Conservation (phyloP, 2,888 invertebrate genomes). For the Phortica magna region DNA sequence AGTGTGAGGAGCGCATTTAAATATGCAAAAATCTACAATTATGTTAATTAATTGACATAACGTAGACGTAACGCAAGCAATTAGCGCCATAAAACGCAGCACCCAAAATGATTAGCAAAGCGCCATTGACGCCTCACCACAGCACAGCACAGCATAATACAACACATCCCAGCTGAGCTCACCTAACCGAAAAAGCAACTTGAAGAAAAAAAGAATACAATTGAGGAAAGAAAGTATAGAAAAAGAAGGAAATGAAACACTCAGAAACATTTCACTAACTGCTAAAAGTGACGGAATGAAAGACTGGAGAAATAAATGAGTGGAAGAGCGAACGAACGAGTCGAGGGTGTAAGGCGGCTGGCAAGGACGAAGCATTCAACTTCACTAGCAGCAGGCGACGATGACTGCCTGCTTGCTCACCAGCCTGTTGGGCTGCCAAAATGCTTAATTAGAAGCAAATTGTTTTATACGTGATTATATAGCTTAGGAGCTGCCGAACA, state of each 20-base stretch:
- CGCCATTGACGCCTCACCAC: constrained; percentile 3
- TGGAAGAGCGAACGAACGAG: neutral
- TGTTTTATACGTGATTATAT: constrained; percentile 33
- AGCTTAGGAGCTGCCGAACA: constrained; percentile 11
- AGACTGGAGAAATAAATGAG: neutral
- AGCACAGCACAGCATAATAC: neutral
- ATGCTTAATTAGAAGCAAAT: constrained; percentile 33
- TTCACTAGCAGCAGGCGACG: neutral
- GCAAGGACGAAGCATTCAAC: neutral
- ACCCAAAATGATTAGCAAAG: constrained; percentile 18
- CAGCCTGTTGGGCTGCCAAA: constrained; percentile 14
- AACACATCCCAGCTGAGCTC: neutral
- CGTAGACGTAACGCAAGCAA: constrained; percentile 51
- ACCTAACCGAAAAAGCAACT: neutral
- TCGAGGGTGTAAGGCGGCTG: neutral
- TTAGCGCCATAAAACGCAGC: constrained; percentile 68
- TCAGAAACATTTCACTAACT: neutral
- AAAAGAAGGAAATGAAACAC: neutral
- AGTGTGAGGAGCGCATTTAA: constrained; percentile 45
- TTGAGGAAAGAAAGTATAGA: neutral
- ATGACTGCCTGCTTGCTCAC: neutral
- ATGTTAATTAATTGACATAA: constrained; percentile 68
- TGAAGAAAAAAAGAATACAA: constrained; percentile 2
- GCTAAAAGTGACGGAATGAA: neutral
- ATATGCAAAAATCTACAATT: constrained; percentile 71